A percentile compares a stretch with the other conserved stretches of the same genome.
Evolutionary conservation across 1,140 invertebrate genomes (phyloP).

Genomic region (Nixonia krombeini): DNA sequence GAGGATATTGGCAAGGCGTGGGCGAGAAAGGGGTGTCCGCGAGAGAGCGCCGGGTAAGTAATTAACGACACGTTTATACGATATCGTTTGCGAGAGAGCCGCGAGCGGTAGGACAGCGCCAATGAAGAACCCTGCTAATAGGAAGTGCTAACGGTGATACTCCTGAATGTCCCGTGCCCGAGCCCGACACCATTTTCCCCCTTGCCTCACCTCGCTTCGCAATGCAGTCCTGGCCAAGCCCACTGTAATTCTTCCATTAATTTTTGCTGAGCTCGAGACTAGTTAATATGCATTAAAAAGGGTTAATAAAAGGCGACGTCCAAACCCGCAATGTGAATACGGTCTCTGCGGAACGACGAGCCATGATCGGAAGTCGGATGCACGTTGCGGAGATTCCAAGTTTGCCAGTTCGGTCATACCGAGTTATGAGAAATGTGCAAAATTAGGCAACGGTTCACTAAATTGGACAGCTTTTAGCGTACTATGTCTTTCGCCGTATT

Average conservation of each 20-base stretch:
- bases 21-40: slow-evolving; percentile 28
- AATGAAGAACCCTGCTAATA: slow-evolving; percentile 68
- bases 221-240: slow-evolving; percentile 35
- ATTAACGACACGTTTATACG: slow-evolving; percentile 70
- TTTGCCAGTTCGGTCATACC: no score
- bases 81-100: slow-evolving; percentile 58
- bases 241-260: slow-evolving; percentile 66
- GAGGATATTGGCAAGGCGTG: slow-evolving; percentile 36
- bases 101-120: slow-evolving; percentile 46
- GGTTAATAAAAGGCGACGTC: slow-evolving; percentile 57
- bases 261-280: slow-evolving; percentile 66
- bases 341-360: slow-evolving; percentile 21
- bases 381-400: no score
- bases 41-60: slow-evolving; percentile 59
- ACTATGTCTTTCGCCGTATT: no score
- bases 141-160: slow-evolving; percentile 67
- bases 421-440: no score
- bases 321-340: slow-evolving; percentile 43
- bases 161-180: slow-evolving; percentile 55
- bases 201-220: slow-evolving; percentile 17
- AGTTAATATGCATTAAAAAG: slow-evolving; percentile 68
- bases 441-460: no score
- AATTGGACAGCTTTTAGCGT: no score
- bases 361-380: slow-evolving; percentile 8
- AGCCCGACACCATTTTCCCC: slow-evolving; percentile 24